Conservation (phyloP, 2,888 invertebrate genomes). For the Zygaena filipendulae region DNA sequence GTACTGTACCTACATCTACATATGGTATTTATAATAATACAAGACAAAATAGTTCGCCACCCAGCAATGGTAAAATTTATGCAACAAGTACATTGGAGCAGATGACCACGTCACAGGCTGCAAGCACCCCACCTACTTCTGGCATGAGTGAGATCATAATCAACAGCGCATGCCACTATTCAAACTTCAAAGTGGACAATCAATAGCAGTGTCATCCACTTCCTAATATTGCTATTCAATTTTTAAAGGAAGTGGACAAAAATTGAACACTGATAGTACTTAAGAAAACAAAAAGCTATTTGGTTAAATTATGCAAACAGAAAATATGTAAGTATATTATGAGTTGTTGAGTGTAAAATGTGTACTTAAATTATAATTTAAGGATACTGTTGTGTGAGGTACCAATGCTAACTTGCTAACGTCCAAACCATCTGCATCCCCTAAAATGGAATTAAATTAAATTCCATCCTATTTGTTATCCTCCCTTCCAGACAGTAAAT, state of each 20-base stretch:
- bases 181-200: conserved; percentile 53
- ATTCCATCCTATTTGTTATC: too few relatives aligned
- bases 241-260: conserved; percentile 51
- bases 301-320: too few relatives aligned
- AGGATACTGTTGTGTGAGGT: too few relatives aligned
- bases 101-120: conserved; percentile 28
- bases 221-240: too few relatives aligned
- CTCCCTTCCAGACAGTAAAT: too few relatives aligned
- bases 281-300: conserved; percentile 17
- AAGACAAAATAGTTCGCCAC: conserved; percentile 25
- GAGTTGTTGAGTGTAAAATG: too few relatives aligned
- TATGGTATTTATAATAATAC: conserved; percentile 35
- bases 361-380: too few relatives aligned
- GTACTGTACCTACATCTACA: conserved; percentile 27
- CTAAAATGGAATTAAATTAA: too few relatives aligned
- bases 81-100: conserved; percentile 42
- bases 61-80: conserved; percentile 40
- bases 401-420: too few relatives aligned
- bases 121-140: conserved; percentile 37
- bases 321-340: too few relatives aligned
- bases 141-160: conserved; percentile 55
- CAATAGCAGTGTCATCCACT: conserved; percentile 55
- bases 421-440: too few relatives aligned
- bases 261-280: too few relatives aligned
- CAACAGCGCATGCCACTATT: conserved; percentile 47